Evolutionary conservation across 2,888 invertebrate genomes (phyloP).

Genomic region (Geotrupes spiniger): DNA sequence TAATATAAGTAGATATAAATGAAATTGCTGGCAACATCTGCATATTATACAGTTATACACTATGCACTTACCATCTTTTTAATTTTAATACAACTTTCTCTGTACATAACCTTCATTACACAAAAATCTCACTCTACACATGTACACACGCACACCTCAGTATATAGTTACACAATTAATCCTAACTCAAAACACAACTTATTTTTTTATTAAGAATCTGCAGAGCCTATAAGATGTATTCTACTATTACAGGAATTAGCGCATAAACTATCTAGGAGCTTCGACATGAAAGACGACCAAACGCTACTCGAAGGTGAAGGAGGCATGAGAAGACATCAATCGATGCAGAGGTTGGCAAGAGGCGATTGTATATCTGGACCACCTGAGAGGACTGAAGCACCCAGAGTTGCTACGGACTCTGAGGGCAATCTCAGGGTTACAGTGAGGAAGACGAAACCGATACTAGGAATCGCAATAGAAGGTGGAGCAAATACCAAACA

Average conservation of each 20-base stretch:
- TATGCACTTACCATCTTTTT: too few relatives aligned
- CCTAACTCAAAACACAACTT: too few relatives aligned
- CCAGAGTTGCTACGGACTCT: constrained; percentile 77
- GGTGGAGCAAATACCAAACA: constrained; percentile 96
- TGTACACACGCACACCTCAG: too few relatives aligned
- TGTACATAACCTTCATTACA: too few relatives aligned
- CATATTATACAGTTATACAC: too few relatives aligned
- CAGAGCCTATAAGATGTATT: too few relatives aligned
- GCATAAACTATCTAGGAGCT: constrained; percentile 82
- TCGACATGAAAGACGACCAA: constrained; percentile 85
- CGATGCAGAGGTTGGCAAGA: constrained; percentile 71
- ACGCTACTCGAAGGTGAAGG: constrained; percentile 63
- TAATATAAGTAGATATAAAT: too few relatives aligned
- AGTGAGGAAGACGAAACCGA: constrained; percentile 90
- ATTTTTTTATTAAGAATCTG: too few relatives aligned
- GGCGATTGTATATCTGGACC: constrained; percentile 53
- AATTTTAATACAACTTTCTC: too few relatives aligned
- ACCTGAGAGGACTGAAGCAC: constrained; percentile 32
- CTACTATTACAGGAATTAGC: constrained; percentile 68
- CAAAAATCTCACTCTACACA: too few relatives aligned
- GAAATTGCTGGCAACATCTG: too few relatives aligned
- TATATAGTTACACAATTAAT: too few relatives aligned
- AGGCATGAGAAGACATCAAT: constrained; percentile 69
- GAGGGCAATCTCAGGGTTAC: constrained; percentile 85
- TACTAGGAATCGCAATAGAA: constrained; percentile 94